Evolutionary conservation across 2,888 invertebrate species (phyloP), one percentile per base, ranked within the genome.

Genomic region (Hydroisotoma schaefferi): DNA sequence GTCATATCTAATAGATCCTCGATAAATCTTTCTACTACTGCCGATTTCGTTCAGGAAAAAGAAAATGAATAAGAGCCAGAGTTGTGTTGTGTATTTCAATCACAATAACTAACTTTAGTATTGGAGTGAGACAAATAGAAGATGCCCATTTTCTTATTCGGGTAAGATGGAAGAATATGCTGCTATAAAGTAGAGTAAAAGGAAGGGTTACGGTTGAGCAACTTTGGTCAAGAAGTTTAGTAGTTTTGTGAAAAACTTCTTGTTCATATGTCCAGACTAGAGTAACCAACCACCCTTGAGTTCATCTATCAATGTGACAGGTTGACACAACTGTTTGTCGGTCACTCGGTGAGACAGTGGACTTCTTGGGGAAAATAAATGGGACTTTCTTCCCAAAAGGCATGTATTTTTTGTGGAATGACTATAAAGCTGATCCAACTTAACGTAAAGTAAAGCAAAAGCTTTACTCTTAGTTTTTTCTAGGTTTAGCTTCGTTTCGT

Each of bases 301-400:
- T 33, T 23, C 28, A 52, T 52, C 37, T n/a, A 52, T 52, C 51
- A 52, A 37, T 6, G 18, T 52, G 51, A 29, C 51, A 52, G 51
- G 51, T 52, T 52, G 51, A 52, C 51, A 49, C 28, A 52, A 52
- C 23, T 37, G 51, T 52, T 52, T 52, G 51, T 52, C 51, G 51
- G 51, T 52, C 51, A 52, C 22, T 27, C 37, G 29, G 23, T 33
- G 51, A 52, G 37, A 52, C 51, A 33, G n/a, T 22, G n/a, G n/a
- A n/a, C n/a, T 47, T 52, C 20, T 22, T 18, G 28, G 6, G 49
- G 18, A 25, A 49, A 49, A 52, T 52, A 52, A 52, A 52, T 52
- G 51, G 28, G 51, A 52, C 51, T 52, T 20, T 22, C 22, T 52
- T 18, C 22, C 26, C 29, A 20, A 22, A 26, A 20, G 23, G 37